Evolutionary conservation across 2,797 vertebrate species (phyloP).

Genomic region (Pteronotus mesoamericanus): DNA sequence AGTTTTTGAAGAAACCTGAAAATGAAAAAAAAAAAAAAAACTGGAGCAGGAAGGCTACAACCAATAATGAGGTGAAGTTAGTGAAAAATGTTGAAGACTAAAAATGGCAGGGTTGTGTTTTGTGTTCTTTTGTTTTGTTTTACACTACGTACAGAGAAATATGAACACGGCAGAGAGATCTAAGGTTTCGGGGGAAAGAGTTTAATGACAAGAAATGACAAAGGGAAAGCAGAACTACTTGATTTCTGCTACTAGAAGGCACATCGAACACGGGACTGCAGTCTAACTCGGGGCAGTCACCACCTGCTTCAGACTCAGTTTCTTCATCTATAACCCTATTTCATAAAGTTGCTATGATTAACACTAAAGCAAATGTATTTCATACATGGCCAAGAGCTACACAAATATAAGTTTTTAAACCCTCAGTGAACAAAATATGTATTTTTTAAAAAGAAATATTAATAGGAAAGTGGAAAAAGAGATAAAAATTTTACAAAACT

Average conservation of each 20-base stretch:
- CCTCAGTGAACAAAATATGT: not conserved
- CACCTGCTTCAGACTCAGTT: not conserved
- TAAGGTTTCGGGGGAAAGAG: not conserved
- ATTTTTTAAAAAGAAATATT: not conserved
- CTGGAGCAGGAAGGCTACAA: conserved; percentile 16
- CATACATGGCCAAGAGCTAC: not conserved
- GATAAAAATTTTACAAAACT: not conserved
- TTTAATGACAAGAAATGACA: not conserved
- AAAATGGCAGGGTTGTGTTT: not conserved
- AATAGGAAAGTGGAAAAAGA: not conserved
- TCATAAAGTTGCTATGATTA: not conserved
- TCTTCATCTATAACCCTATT: not conserved
- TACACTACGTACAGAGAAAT: not conserved
- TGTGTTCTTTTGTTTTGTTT: not conserved
- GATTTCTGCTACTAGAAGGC: not conserved
- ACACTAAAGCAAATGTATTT: not conserved
- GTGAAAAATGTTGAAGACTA: not conserved
- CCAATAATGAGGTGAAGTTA: not conserved
- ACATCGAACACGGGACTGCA: not conserved
- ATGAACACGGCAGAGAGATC: not conserved
- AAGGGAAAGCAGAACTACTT: conserved; percentile 26
- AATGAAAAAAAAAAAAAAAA: conserved; percentile 32
- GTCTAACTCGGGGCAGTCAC: not conserved
- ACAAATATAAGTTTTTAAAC: not conserved
- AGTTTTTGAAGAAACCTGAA: conserved; percentile 3